Base-by-base conservation (phyloP, 2,888 invertebrate species). In the Allacma fusca region DNA sequence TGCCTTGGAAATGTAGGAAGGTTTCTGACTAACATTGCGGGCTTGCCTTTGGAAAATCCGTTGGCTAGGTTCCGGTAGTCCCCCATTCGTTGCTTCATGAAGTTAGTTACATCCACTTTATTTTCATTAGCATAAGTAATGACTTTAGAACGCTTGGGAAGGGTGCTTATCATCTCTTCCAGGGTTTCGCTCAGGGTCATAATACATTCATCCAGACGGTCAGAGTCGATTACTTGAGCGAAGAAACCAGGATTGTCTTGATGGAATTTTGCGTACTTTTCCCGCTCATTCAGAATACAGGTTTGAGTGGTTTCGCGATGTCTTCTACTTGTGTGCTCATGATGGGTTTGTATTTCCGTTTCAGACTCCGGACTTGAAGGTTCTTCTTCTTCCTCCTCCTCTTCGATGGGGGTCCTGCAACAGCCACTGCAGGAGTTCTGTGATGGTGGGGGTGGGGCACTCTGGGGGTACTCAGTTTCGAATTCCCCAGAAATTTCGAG, bases 211-310 rank as follows among this genome's bases (percentile, higher is more conserved):
- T 77, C 74, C 13, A 79, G 21, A n/a, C 74, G 57, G 1, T 70
- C 29, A 1, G 79, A 77, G 65, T 81, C 78, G 19, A 80, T 13
- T 0, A 81, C 65, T 1, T n/a, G 2, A 50, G 59, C 44, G 34
- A 81, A 80, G 64, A 80, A 77, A 19, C 80, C 80, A 1, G 81
- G 80, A 74, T 81, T 79, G n/a, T 81, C 78, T 24, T 24, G n/a
- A 74, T 81, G 71, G 40, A 78, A 80, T 44, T 75, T 21, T 13
- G 24, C 23, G 64, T 81, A 81, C 24, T 68, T 26, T 50, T 77
- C 71, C 23, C 79, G 71, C 24, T 24, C 62, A 26, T 62, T 23
- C 62, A 62, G 12, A 24, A 62, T 62, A 26, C 24, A 23, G 2
- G 62, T 13, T 26, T 26, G 1, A 12, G 16, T 21, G 24, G 21